These are phyloP conservation scores for Dryococelus australis DNA, from an alignment of 2,888 invertebrate species.

Conservation along the genomic window DNA sequence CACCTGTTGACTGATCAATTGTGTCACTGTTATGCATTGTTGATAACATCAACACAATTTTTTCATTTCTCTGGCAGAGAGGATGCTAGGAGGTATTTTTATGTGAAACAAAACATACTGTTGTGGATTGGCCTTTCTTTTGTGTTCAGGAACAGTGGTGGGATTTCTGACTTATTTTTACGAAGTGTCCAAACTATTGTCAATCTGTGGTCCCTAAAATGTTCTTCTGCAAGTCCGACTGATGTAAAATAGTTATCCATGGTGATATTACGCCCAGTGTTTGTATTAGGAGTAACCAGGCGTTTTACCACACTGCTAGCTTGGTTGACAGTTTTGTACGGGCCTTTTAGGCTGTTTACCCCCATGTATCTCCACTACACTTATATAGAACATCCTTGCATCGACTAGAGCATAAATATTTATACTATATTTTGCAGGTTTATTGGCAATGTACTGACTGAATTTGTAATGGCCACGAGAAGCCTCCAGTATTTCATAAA, in stretches of 20 bases:
- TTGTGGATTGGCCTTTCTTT: neutral
- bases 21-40: neutral
- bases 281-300: constrained; percentile 39
- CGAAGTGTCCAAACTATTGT: constrained; percentile 25
- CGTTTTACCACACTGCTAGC: constrained; percentile 42
- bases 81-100: neutral
- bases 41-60: neutral
- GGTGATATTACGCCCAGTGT: constrained; percentile 19
- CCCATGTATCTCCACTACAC: constrained; percentile 32
- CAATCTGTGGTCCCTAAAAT: constrained; percentile 21
- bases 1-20: neutral
- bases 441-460: neutral
- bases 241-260: constrained; percentile 17
- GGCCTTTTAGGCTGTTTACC: constrained; percentile 44
- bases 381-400: constrained; percentile 13
- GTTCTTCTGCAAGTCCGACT: constrained; percentile 16
- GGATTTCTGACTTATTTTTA: too few relatives aligned
- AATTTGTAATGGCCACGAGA: neutral
- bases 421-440: neutral
- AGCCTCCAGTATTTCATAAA: neutral
- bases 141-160: too few relatives aligned
- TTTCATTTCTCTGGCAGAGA: neutral
- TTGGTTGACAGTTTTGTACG: constrained; percentile 39
- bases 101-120: neutral
- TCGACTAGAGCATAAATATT: neutral